Base-by-base conservation (phyloP, 2,113 vertebrate genomes). In the Hipposideros armiger region DNA sequence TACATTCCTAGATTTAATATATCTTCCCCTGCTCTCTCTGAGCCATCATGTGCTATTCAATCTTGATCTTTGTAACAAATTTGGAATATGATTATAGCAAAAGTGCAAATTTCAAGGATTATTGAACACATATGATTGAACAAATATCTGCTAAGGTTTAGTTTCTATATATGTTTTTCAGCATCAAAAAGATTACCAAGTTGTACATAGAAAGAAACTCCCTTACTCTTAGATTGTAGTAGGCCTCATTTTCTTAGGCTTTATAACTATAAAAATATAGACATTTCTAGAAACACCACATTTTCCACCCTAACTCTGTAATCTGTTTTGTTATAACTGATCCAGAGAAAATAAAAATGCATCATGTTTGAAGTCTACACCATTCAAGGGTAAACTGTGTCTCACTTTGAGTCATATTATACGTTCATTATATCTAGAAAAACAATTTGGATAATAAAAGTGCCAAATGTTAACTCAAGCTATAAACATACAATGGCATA, bases 401-500 rank as follows among this genome's bases (percentile, higher is more conserved):
- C 91, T 97, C 47, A 32, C 88, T 96, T 96, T 95, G 97, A 96
- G 95, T 96, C 86, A 95, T 92, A 92, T 96, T 97, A 96, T 88
- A 95, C 45, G 26, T 0, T 13, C 97, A 89, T 42, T 96, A 60
- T 80, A 97, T 96, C 95, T 94, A 95, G 78, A 97, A 97, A 98
- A 98, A 94, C 87, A 95, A 95, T 97, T 97, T 95, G 95, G 96
- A 97, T 98, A 98, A 98, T 98, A 97, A 98, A 98, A 98, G 89
- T 95, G 92, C 95, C 97, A 97, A 98, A 98, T 94, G 97, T 78
- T 95, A 97, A 96, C 95, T 98, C 89, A 95, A 89, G 97, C 97
- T 98, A 98, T 98, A 98, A 98, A 98, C 95, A 96, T 19, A 0
- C 85, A 91, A 97, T 98, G 97, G 97, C 97, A 98, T 58, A 95